A percentile compares a stretch with the other conserved stretches of the same genome.
These are phyloP conservation scores for Orchesella flavescens DNA, from an alignment of 2,888 invertebrate species.

Conservation along the genomic window DNA sequence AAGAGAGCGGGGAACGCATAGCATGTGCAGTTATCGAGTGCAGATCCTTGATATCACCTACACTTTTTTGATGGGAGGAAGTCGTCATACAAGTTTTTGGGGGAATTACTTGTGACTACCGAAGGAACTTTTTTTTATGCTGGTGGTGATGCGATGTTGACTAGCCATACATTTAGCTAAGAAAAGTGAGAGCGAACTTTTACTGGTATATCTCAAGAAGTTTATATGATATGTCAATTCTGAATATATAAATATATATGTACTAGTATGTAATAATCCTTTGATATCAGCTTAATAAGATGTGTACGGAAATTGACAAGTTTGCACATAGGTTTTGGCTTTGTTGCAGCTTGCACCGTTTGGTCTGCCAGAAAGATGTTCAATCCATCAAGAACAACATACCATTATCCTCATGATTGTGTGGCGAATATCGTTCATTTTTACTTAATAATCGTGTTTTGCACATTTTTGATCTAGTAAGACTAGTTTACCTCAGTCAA, in stretches of 20 bases:
- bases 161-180: neutral
- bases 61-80: neutral
- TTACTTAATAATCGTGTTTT: neutral
- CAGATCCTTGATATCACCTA: too few species aligned
- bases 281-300: too few species aligned
- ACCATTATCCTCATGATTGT: too few species aligned
- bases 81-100: slow-evolving; percentile 23
- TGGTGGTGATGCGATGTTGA: neutral
- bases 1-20: too few species aligned
- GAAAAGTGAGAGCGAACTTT: slow-evolving; percentile 49
- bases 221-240: neutral
- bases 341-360: too few species aligned
- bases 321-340: too few species aligned
- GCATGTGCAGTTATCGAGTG: too few species aligned
- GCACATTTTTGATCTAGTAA: slow-evolving; percentile 5
- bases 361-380: too few species aligned
- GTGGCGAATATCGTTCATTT: neutral
- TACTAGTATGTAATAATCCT: too few species aligned
- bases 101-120: neutral
- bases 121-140: neutral
- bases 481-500: slow-evolving; percentile 20
- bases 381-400: too few species aligned
- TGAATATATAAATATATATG: too few species aligned
- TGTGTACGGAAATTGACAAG: too few species aligned
- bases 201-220: slow-evolving; percentile 4